Conservation (phyloP, 1,140 invertebrate genomes). For the Euschistus heros region DNA sequence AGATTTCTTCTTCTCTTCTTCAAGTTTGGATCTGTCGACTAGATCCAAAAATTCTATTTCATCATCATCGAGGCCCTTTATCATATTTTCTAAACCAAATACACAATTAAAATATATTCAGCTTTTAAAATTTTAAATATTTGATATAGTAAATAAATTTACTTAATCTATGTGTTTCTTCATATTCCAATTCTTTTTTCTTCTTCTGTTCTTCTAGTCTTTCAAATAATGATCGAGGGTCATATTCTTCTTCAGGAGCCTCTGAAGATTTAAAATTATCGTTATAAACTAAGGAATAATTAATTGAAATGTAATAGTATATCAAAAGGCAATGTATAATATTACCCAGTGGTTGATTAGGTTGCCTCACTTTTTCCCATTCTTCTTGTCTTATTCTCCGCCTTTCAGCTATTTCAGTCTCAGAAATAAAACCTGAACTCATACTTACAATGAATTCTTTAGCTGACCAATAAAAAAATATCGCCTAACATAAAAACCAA, state of each 20-base stretch:
- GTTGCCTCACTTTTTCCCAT: constrained; percentile 85
- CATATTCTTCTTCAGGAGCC: constrained; percentile 67
- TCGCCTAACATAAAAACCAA: too few species aligned
- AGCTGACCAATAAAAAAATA: too few species aligned
- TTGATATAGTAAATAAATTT: constrained; percentile 33
- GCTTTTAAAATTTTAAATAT: neutral
- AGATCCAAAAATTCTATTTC: constrained; percentile 87
- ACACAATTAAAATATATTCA: constrained; percentile 63
- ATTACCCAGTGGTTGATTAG: constrained; percentile 76
- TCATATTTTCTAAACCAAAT: constrained; percentile 70
- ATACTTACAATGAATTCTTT: constrained; percentile 37
- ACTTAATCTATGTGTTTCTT: constrained; percentile 90
- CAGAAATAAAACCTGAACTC: constrained; percentile 83
- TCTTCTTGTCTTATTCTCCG: constrained; percentile 73
- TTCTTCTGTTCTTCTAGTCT: constrained; percentile 82
- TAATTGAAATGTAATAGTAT: neutral
- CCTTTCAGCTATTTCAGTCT: constrained; percentile 70
- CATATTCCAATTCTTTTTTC: constrained; percentile 83
- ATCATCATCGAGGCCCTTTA: constrained; percentile 88
- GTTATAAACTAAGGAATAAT: constrained; percentile 14
- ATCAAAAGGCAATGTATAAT: neutral
- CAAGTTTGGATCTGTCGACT: constrained; percentile 73
- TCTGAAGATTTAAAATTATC: constrained; percentile 43
- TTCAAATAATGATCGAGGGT: constrained; percentile 75
- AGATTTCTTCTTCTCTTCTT: constrained; percentile 67